Conservation (phyloP, 2,113 vertebrate genomes). For the Cyphomyrus discorhynchus region DNA sequence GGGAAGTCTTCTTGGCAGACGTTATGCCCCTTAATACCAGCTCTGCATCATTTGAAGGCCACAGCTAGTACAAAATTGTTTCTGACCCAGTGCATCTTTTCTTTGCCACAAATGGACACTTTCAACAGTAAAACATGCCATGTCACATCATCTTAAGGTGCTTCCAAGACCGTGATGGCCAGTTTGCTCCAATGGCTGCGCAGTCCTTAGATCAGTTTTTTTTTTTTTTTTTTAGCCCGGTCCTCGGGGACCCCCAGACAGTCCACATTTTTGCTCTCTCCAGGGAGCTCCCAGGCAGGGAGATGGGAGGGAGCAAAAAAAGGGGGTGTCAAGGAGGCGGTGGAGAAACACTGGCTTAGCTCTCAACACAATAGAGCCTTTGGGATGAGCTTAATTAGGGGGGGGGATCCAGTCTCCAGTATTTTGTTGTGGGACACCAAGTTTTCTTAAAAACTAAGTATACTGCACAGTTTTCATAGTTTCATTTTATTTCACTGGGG, state of each 20-base stretch:
- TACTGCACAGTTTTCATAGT: neutral
- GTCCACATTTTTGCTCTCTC: neutral
- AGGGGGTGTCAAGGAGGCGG: neutral
- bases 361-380: neutral
- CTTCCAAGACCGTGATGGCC: neutral
- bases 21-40: neutral
- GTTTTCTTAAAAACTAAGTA: neutral
- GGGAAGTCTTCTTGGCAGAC: neutral
- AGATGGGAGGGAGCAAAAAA: neutral
- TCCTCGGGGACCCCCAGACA: neutral
- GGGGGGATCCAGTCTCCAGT: neutral
- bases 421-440: neutral
- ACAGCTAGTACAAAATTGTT: neutral
- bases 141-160: neutral
- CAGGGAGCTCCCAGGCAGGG: neutral
- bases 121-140: neutral
- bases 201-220: neutral
- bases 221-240: neutral
- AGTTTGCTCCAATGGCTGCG: neutral
- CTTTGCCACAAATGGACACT: neutral
- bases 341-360: neutral
- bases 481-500: neutral
- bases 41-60: neutral
- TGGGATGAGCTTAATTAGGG: neutral
- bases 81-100: neutral